Base-by-base conservation (phyloP, 2,888 invertebrate genomes). In the Pyrrhosoma nymphula region DNA sequence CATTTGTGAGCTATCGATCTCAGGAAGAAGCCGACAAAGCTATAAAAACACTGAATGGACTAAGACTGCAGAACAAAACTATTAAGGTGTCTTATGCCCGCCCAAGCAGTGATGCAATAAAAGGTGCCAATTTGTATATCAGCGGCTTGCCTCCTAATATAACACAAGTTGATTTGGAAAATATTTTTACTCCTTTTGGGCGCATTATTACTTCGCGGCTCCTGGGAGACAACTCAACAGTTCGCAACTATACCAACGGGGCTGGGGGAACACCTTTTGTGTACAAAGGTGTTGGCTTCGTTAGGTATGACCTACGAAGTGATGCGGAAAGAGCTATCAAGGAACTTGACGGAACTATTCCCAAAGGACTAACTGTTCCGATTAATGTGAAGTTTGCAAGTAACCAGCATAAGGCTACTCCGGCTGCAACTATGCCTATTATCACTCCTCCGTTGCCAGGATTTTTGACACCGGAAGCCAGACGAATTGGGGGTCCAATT, bases 401-500 rank as follows among this genome's bases (percentile, higher is more conserved):
- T 96, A 98, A 97, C 96, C 98, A 98, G 30, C 97, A 97, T 96
- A 97, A 97, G n/a, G 69, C 96, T 97, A 97, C 96, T 96, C 97
- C 96, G 97, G 97, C 96, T 97, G 97, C 93, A 69, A 69, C 93
- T 35, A 69, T 69, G 47, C 93, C 93, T 2, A 93, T 93, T 20
- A 69, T 93, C 88, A 97, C 98, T 96, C 98, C 98, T 96, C 98
- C 98, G 60, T 97, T 98, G 96, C 98, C 98, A 95, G 98, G 98
- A 91, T 98, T 98, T 96, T 97, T 98, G 96, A 98, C 98, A 96
- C 98, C 98, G 82, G 98, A 98, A 96, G 98, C 98, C 95, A 98
- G 98, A 96, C 98, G 98, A 96, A 98, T 99, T 97, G 98, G 98
- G 96, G 98, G 99, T 96, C 99, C 98, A 95, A 99, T 99, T 97